Conservation (phyloP, 2,888 invertebrate genomes). For the Oligia latruncula region DNA sequence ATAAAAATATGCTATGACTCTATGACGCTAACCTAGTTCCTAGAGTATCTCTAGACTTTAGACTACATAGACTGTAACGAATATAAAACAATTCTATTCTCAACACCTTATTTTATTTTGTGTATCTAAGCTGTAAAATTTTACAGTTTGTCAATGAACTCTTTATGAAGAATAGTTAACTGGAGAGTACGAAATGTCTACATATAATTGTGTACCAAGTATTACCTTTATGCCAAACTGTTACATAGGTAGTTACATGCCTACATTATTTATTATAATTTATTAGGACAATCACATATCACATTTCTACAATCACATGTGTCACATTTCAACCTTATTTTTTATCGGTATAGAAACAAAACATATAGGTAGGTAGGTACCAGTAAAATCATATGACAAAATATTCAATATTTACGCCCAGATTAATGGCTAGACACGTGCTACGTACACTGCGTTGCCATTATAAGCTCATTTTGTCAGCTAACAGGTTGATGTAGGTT, state of each 20-base stretch:
- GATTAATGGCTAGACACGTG: slow-evolving; percentile 56
- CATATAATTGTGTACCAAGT: neutral
- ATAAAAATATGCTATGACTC: neutral
- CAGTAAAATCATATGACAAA: slow-evolving; percentile 20
- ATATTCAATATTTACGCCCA: slow-evolving; percentile 54
- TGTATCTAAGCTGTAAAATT: neutral
- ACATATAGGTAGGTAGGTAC: neutral
- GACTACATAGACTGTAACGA: neutral
- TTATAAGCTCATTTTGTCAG: slow-evolving; percentile 87
- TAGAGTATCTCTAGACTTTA: neutral
- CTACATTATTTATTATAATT: too few species aligned
- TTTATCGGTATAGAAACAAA: neutral
- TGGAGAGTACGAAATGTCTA: neutral
- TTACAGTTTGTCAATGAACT: neutral
- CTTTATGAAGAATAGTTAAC: neutral
- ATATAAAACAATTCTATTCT: neutral
- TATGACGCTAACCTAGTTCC: neutral
- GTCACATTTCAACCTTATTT: too few species aligned
- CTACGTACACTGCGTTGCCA: slow-evolving; percentile 69
- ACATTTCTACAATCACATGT: too few species aligned
- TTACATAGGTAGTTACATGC: too few species aligned
- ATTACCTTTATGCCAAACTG: neutral
- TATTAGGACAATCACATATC: too few species aligned
- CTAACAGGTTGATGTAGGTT: slow-evolving; percentile 86
- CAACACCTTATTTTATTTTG: slow-evolving; percentile 1